Conservation (phyloP, 2,797 vertebrate species). For the Myiotriccus ornatus region DNA sequence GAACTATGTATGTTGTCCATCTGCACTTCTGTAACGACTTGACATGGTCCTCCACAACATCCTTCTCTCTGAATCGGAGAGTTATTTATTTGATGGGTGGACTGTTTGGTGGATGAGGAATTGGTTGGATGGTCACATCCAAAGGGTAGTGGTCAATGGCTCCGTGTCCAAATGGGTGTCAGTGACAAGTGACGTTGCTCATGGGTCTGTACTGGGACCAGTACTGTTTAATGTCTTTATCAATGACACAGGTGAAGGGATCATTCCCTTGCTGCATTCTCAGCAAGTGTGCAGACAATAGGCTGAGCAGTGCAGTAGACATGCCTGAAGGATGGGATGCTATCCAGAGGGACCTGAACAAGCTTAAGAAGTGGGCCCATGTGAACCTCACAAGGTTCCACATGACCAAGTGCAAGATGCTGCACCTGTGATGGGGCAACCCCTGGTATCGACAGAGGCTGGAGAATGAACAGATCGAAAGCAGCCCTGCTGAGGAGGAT, state of each 20-base stretch:
- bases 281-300: not conserved
- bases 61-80: not conserved
- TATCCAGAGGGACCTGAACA: not conserved
- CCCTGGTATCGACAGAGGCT: not conserved
- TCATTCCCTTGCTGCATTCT: too few relatives aligned
- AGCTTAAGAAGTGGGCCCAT: too few relatives aligned
- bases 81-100: not conserved
- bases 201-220: not conserved
- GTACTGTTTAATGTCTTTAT: not conserved
- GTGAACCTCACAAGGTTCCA: not conserved
- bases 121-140: not conserved
- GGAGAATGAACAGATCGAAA: not conserved
- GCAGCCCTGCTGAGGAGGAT: not conserved
- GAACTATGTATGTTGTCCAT: not conserved
- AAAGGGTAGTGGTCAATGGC: not conserved
- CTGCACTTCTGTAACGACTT: not conserved
- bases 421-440: not conserved
- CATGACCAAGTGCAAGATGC: not conserved
- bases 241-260: not conserved
- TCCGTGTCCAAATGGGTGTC: not conserved
- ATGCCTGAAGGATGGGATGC: not conserved
- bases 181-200: too few relatives aligned
- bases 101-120: fast-evolving
- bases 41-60: not conserved
- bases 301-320: not conserved